phyloP scores from a whole-genome alignment of 2,888 invertebrate genomes.

The Scelioninae gen. 2 region DNA sequence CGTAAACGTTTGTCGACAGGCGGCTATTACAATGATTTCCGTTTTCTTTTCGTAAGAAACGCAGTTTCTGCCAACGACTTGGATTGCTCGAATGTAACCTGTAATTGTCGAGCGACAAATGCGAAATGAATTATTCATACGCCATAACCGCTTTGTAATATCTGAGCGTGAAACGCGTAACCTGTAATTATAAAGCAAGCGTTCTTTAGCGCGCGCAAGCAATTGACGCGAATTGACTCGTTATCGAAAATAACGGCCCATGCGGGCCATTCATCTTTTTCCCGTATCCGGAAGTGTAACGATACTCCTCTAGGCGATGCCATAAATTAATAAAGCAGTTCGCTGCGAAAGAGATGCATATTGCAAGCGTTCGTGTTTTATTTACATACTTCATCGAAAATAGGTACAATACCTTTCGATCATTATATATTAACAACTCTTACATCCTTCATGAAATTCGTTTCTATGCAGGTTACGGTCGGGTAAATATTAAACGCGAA shows the following conservation, averaged over 20 bases:
- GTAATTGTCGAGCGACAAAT: constrained; percentile 49
- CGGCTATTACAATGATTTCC: constrained; percentile 42
- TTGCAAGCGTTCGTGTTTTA: constrained; percentile 25
- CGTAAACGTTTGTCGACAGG: constrained; percentile 29
- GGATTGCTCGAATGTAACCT: constrained; percentile 37
- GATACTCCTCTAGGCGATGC: constrained; percentile 9
- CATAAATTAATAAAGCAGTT: constrained; percentile 50
- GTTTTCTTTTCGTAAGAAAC: constrained; percentile 43
- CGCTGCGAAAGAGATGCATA: constrained; percentile 17
- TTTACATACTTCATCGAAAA: constrained; percentile 45
- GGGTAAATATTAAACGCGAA: constrained; percentile 6
- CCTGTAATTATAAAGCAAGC: constrained; percentile 39
- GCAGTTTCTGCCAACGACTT: constrained; percentile 39
- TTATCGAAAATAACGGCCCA: constrained; percentile 32
- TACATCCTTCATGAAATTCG: constrained; percentile 15
- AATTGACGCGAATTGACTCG: constrained; percentile 46
- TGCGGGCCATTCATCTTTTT: constrained; percentile 4
- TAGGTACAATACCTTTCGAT: constrained; percentile 27
- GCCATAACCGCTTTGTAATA: constrained; percentile 39
- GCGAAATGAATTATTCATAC: constrained; percentile 53
- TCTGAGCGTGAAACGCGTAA: constrained; percentile 20
- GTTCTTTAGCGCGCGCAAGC: constrained; percentile 25
- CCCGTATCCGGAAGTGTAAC: constrained; percentile 1
- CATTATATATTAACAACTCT: constrained; percentile 30
- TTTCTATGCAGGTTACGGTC: constrained; percentile 12